Conservation (phyloP, 2,113 vertebrate species). For the Nothocercus julius region DNA sequence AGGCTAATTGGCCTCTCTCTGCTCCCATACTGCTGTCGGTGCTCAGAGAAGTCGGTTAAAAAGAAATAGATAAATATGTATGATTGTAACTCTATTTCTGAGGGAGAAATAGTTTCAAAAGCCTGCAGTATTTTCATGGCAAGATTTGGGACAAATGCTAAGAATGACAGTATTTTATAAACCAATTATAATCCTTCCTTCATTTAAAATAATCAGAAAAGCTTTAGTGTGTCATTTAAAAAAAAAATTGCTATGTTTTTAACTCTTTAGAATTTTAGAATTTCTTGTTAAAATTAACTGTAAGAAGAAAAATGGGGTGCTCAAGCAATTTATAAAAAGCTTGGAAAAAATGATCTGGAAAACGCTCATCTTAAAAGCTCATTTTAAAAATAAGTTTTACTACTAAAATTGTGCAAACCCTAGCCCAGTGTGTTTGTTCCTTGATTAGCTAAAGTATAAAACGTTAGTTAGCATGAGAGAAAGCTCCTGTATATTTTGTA, state of each 20-base stretch:
- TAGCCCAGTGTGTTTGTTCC: background rate
- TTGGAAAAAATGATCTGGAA: background rate
- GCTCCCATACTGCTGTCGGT: background rate
- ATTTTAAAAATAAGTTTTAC: background rate
- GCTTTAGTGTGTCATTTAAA: background rate
- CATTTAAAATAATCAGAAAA: background rate
- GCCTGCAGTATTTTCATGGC: background rate
- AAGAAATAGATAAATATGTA: background rate
- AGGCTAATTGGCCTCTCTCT: constrained; percentile 8
- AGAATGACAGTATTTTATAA: background rate
- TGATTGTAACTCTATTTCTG: background rate
- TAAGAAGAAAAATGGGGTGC: background rate
- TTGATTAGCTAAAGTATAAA: constrained; percentile 12
- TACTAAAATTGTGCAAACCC: background rate
- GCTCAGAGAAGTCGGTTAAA: background rate
- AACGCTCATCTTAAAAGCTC: too few relatives aligned
- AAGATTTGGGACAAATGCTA: background rate
- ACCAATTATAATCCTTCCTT: background rate
- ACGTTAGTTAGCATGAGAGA: background rate
- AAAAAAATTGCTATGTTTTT: rapidly evolving
- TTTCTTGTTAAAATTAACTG: background rate
- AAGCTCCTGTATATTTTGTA: background rate
- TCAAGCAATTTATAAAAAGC: background rate
- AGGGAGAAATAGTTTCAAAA: background rate
- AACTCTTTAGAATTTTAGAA: background rate